These are phyloP conservation scores for Datnioides undecimradiatus DNA, from an alignment of 2,113 vertebrate genomes.

Conservation along the genomic window DNA sequence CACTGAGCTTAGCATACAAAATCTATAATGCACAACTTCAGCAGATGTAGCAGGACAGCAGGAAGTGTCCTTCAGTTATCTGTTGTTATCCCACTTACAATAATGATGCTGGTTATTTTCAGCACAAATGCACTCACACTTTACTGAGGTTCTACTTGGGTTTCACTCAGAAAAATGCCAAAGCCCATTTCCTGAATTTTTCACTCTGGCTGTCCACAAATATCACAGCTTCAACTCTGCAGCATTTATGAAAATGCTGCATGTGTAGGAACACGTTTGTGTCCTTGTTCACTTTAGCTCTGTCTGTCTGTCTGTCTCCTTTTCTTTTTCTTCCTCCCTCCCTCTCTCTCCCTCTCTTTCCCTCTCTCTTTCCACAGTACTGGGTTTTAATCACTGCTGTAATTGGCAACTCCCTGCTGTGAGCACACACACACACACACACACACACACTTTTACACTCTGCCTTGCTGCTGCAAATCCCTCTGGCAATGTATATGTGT, in stretches of 20 bases:
- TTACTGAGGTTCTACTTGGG: constrained; percentile 26
- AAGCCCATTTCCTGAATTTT: constrained; percentile 55
- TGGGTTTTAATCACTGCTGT: constrained; percentile 87
- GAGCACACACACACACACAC: constrained; percentile 42
- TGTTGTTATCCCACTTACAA: constrained; percentile 47
- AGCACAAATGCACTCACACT: constrained; percentile 34
- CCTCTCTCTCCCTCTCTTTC: constrained; percentile 27
- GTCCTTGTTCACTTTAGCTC: constrained; percentile 52
- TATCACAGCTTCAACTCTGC: constrained; percentile 31
- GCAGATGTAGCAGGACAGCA: constrained; percentile 10
- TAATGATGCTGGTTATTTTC: constrained; percentile 54
- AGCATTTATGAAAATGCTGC: constrained; percentile 47
- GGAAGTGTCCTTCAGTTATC: constrained; percentile 35
- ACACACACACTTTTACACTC: constrained; percentile 21
- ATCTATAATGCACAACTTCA: constrained; percentile 1
- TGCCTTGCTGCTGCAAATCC: constrained; percentile 73
- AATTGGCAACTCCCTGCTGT: constrained; percentile 87
- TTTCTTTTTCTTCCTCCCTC: constrained; percentile 42
- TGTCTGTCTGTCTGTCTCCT: constrained; percentile 46
- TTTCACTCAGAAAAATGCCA: constrained; percentile 37
- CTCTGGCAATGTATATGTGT: constrained; percentile 69
- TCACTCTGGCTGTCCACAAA: constrained; percentile 44
- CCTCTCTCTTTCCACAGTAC: constrained; percentile 73
- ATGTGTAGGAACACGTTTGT: constrained; percentile 46
- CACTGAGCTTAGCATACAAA: constrained; percentile 6